Evolutionary conservation across 1,140 invertebrate genomes (phyloP), one percentile per base, ranked within the genome.

Genomic region (Cardiocondyla obscurior): DNA sequence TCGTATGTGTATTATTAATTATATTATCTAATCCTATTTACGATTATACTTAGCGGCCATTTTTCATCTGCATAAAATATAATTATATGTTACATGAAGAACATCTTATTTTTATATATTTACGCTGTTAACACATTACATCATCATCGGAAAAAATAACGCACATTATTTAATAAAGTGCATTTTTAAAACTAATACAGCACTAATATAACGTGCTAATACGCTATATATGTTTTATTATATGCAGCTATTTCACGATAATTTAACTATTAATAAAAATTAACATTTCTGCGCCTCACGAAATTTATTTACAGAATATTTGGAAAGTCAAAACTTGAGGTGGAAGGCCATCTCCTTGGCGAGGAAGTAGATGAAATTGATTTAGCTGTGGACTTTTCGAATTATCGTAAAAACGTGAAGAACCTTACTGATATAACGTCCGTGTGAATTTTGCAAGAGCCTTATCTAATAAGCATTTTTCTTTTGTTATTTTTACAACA

Each of bases 261-360:
- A 30, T 46, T 49, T 67, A 49, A 10, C 64, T 49, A 65, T 46
- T 46, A 49, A n/a, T 67, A 19, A 57, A 19, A 19, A 22, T 55
- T 57, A 25, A 60, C 49, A 25, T 67, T 55, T 33, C 79, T 57
- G 7, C 2, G 22, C 74, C 58, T 65, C 28, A 1, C 42, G 14
- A 49, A 57, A 72, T 82, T 55, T 28, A 64, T 74, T 88, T 87
- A 12, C 86, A 94, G 93, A 76, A 77, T 94, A 70, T 93, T 94
- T 86, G 90, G 92, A 82, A 91, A 84, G 74, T 72, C 90, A 22
- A 94, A 92, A 84, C 89, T 90, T 30, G 91, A 93, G 16, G 84
- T 90, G 6, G 92, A 94, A 58, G 92, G 91, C 33, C 84, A 90
- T 39, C 88, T 94, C 36, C 89, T 93, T 2, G 83, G 83, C 10